Percentiles rank a stretch among this genome's conserved stretches.
Conservation (phyloP, 2,113 vertebrate genomes). For the Anolis carolinensis region DNA sequence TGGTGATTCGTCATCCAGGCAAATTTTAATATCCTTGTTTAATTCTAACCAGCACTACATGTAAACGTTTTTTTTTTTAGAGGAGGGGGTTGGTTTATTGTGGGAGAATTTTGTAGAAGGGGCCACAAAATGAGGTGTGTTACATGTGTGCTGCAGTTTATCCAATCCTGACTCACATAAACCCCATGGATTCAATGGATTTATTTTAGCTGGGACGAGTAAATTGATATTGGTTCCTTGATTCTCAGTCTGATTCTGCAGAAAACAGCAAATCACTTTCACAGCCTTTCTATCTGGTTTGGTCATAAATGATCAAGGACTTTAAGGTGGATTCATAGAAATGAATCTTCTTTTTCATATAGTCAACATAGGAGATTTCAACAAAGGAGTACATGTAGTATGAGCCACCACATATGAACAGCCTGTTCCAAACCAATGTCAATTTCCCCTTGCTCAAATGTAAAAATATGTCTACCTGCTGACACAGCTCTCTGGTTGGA, state of each 20-base stretch:
- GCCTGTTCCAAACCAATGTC: not conserved
- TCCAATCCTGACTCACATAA: too few relatives aligned
- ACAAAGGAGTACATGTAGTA: not conserved
- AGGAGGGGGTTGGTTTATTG: too few relatives aligned
- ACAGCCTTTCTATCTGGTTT: not conserved
- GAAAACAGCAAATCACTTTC: not conserved
- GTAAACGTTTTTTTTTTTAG: too few relatives aligned
- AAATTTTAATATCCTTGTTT: too few relatives aligned
- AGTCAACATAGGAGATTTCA: not conserved
- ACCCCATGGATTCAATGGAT: too few relatives aligned
- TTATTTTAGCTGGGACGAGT: too few relatives aligned
- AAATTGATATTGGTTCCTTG: too few relatives aligned
- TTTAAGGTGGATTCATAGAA: not conserved
- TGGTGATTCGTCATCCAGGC: not conserved
- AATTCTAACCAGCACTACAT: too few relatives aligned
- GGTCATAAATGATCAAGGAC: not conserved
- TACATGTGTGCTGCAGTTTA: too few relatives aligned
- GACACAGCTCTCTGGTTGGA: slow-evolving; percentile 96
- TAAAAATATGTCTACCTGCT: slow-evolving; percentile 81
- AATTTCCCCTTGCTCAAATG: not conserved
- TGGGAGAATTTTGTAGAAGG: not conserved
- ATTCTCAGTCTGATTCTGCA: not conserved
- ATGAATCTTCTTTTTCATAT: not conserved
- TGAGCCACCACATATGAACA: not conserved
- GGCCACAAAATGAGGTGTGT: too few relatives aligned